Percentiles rank a stretch among this genome's conserved stretches.
Evolutionary conservation across 2,888 invertebrate species (phyloP).

Genomic region (Tyria jacobaeae): DNA sequence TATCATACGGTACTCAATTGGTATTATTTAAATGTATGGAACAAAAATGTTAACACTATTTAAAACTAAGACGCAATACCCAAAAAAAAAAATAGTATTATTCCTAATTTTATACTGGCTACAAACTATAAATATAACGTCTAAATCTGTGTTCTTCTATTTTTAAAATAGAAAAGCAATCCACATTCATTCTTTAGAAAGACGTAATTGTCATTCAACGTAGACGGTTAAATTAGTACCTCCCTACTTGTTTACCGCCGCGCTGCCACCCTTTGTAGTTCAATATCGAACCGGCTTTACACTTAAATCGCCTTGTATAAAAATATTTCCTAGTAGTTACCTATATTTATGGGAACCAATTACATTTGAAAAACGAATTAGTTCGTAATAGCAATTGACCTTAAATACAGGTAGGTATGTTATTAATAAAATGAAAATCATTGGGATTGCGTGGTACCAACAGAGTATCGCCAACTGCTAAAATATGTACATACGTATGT

Average conservation of each 20-base stretch:
- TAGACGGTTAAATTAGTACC: conserved; percentile 29
- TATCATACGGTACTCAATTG: too few relatives aligned
- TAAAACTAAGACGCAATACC: neutral
- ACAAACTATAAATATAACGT: neutral
- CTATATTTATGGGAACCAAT: conserved; percentile 3
- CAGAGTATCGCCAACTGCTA: too few relatives aligned
- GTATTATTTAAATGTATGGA: too few relatives aligned
- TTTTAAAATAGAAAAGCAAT: conserved; percentile 41
- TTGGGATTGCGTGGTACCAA: too few relatives aligned
- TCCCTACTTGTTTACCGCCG: conserved; percentile 23
- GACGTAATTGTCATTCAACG: conserved; percentile 40
- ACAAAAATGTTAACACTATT: neutral
- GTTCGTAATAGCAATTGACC: too few relatives aligned
- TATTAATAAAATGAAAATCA: too few relatives aligned
- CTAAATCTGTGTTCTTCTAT: conserved; percentile 2
- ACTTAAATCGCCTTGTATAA: conserved; percentile 10
- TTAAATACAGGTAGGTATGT: too few relatives aligned
- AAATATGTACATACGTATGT: too few relatives aligned
- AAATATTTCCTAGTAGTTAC: neutral
- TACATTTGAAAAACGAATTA: neutral
- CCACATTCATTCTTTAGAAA: conserved; percentile 38
- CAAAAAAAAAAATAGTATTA: neutral
- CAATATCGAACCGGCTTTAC: conserved; percentile 24
- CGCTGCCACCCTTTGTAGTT: conserved; percentile 10
- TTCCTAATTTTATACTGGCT: neutral